These are phyloP conservation scores for Ochotona princeps DNA, from an alignment of 2,113 vertebrate species.

Conservation along the genomic window DNA sequence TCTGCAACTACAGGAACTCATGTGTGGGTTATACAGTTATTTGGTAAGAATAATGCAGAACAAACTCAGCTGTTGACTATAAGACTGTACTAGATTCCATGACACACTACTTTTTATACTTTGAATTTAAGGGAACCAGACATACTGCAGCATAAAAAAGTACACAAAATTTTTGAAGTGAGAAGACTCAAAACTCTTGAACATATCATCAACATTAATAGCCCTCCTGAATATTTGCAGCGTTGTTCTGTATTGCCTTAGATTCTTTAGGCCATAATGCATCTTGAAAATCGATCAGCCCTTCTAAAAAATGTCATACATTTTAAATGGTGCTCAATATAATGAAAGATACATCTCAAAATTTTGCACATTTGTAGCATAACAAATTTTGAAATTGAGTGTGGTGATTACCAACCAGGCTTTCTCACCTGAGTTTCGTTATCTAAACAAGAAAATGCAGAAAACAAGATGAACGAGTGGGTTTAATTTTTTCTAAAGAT, in stretches of 20 bases:
- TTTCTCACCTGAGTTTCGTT: neutral
- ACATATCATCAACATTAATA: neutral
- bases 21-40: slow-evolving; percentile 4
- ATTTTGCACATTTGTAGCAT: neutral
- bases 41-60: slow-evolving; percentile 42
- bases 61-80: slow-evolving; percentile 5
- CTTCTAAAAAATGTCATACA: neutral
- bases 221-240: neutral
- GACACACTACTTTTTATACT: neutral
- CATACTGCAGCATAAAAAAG: neutral
- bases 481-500: neutral
- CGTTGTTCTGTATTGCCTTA: neutral
- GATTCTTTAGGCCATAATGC: neutral
- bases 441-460: neutral
- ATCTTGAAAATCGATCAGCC: neutral
- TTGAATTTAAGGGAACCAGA: neutral
- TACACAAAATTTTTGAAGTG: slow-evolving; percentile 2
- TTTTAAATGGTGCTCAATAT: neutral
- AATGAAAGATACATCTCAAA: neutral
- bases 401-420: neutral
- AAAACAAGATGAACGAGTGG: neutral
- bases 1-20: slow-evolving; percentile 40
- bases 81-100: slow-evolving; percentile 1
- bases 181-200: neutral
- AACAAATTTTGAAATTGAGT: slow-evolving; percentile 13